These are phyloP conservation scores for Bryconaethiops microstoma DNA, from an alignment of 2,797 vertebrate species.

Conservation along the genomic window DNA sequence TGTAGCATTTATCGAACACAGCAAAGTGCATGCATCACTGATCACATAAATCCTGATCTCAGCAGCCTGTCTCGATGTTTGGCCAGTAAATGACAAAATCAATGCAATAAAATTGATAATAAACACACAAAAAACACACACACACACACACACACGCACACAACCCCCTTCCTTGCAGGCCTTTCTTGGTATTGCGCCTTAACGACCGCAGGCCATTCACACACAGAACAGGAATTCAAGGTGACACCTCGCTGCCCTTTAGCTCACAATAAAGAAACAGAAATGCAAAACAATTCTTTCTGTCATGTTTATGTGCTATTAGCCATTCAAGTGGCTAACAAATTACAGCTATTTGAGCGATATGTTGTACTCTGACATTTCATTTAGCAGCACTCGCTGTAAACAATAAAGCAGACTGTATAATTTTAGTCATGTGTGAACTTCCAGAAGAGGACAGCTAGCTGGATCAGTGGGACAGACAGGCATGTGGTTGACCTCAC, in stretches of 20 bases:
- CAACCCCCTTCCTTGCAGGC: background rate
- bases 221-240: constrained; percentile 21
- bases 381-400: constrained; percentile 41
- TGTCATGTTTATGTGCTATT: constrained; percentile 58
- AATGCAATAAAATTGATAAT: constrained; percentile 7
- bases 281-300: constrained; percentile 57
- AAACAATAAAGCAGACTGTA: constrained; percentile 60
- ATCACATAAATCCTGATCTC: constrained; percentile 22
- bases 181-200: background rate
- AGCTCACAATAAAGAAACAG: constrained; percentile 44
- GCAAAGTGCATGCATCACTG: constrained; percentile 19
- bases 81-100: background rate
- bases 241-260: constrained; percentile 47
- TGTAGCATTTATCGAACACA: constrained; percentile 4
- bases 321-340: constrained; percentile 53
- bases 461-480: constrained; percentile 4
- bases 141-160: background rate
- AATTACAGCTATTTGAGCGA: constrained; percentile 60
- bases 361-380: constrained; percentile 56
- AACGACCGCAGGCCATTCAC: background rate
- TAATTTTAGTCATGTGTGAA: constrained; percentile 37
- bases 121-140: background rate
- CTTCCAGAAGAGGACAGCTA: background rate
- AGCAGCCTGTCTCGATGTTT: background rate
- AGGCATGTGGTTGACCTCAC: background rate